These are phyloP conservation scores for Bugula neritina DNA, from an alignment of 2,888 invertebrate species.

Conservation along the genomic window DNA sequence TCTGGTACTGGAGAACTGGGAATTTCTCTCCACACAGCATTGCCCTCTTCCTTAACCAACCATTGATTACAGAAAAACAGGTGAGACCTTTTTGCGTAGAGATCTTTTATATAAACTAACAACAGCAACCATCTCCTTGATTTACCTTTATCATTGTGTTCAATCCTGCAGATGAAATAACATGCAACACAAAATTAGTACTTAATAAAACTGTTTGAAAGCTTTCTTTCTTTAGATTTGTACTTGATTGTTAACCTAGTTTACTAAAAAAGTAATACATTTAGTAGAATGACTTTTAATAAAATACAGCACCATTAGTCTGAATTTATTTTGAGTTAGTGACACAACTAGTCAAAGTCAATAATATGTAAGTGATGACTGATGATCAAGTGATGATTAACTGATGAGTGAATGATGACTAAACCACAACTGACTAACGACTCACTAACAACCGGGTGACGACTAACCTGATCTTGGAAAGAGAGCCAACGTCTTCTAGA, in stretches of 20 bases:
- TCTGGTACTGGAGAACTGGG: conserved; percentile 34
- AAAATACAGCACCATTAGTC: too few species aligned
- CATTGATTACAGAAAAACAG: conserved; percentile 41
- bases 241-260: too few species aligned
- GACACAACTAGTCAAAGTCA: too few species aligned
- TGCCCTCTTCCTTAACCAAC: conserved; percentile 41
- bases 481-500: conserved; percentile 37
- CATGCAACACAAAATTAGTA: neutral
- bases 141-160: conserved; percentile 45
- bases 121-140: conserved; percentile 45
- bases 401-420: too few species aligned
- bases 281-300: too few species aligned
- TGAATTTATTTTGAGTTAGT: too few species aligned
- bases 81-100: neutral
- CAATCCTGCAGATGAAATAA: conserved; percentile 37
- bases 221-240: neutral
- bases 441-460: too few species aligned
- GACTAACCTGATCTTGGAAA: conserved; percentile 39
- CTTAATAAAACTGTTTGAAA: neutral
- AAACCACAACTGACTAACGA: too few species aligned
- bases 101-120: conserved; percentile 1
- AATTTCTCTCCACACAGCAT: conserved; percentile 42
- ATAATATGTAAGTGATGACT: too few species aligned
- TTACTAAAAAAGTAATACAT: too few species aligned
- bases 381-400: too few species aligned